A percentile compares a stretch with the other conserved stretches of the same genome.
phyloP scores from a whole-genome alignment of 1,140 invertebrate species.

The Listronotus oregonensis region DNA sequence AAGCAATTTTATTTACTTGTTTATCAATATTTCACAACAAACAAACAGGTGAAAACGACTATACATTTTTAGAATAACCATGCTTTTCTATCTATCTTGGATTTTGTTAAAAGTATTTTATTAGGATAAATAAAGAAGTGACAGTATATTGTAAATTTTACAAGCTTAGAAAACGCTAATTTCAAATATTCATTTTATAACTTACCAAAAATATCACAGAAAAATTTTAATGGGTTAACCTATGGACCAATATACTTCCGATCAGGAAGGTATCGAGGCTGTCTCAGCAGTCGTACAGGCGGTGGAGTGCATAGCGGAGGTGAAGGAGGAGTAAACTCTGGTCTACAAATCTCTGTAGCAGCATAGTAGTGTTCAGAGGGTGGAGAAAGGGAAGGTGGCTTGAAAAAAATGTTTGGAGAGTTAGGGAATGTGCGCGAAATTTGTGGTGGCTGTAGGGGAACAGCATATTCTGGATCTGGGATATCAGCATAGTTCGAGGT shows the following conservation, averaged over 20 bases:
- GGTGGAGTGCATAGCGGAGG: slow-evolving; percentile 50
- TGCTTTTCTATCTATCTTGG: no score
- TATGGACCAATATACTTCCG: slow-evolving; percentile 50
- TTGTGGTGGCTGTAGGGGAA: slow-evolving; percentile 46
- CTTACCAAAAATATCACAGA: slow-evolving; percentile 33
- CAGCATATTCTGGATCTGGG: slow-evolving; percentile 45
- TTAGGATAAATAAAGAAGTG: no score
- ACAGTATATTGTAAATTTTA: no score
- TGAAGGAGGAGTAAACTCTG: slow-evolving; percentile 46
- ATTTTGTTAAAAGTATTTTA: no score
- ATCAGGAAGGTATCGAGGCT: slow-evolving; percentile 47
- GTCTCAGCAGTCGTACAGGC: slow-evolving; percentile 45
- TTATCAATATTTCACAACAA: no score
- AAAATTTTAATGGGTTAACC: slow-evolving; percentile 30
- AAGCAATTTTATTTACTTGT: no score
- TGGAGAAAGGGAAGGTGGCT: slow-evolving; percentile 47
- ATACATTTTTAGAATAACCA: no score
- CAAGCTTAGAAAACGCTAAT: no score
- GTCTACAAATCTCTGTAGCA: slow-evolving; percentile 52
- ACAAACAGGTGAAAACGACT: no score
- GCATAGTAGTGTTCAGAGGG: slow-evolving; percentile 52
- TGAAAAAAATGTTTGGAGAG: slow-evolving; percentile 49
- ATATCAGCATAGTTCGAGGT: slow-evolving; percentile 43
- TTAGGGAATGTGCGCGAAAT: slow-evolving; percentile 42
- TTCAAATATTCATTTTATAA: no score